Evolutionary conservation across 2,888 invertebrate species (phyloP), one percentile per base, ranked within the genome.

Genomic region (Furcula furcula): DNA sequence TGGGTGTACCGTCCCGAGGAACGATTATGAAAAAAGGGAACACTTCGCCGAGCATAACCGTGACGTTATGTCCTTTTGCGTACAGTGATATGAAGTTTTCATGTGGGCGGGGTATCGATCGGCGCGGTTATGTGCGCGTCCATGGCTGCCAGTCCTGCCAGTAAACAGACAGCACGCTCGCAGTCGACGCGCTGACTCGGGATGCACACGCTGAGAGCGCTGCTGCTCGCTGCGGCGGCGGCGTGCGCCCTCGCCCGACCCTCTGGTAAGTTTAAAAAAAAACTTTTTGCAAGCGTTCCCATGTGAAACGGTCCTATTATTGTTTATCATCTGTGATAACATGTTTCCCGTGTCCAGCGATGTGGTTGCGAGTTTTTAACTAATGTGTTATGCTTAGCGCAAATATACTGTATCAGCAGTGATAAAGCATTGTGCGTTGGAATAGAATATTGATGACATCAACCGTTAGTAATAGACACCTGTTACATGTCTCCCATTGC

Each of bases 61-160:
- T 39, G 37, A 42, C 49, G 58, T 55, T 59, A 55, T 29, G 60
- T 37, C 50, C 34, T 65, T 60, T 55, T 41, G 49, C 46, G 34
- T 29, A 34, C 34, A 32, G 33, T 31, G 40, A 36, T 35, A 44
- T 40, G 46, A 48, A 53, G 56, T 64, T 69, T 73, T 63, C 53
- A 80, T 82, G 83, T 86, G 82, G 85, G 85, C 76, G 84, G 71
- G 66, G 55, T 85, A 86, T 86, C 84, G 85, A 86, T 86, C 82
- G 79, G 65, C 76, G 83, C 66, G 54, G 39, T 41, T 51, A 63
- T 70, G 66, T 76, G 81, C 80, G 76, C 71, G 61, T 41, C 58
- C 55, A 51, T 43, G 22, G 18, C 45, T 49, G n/a, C 41, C 33
- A 37, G 47, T 43, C n/a, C 53, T 51, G 34, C 46, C 66, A 64